These are phyloP conservation scores for Stylophora pistillata DNA, from an alignment of 64 coral and sea anemone species.

Conservation along the genomic window DNA sequence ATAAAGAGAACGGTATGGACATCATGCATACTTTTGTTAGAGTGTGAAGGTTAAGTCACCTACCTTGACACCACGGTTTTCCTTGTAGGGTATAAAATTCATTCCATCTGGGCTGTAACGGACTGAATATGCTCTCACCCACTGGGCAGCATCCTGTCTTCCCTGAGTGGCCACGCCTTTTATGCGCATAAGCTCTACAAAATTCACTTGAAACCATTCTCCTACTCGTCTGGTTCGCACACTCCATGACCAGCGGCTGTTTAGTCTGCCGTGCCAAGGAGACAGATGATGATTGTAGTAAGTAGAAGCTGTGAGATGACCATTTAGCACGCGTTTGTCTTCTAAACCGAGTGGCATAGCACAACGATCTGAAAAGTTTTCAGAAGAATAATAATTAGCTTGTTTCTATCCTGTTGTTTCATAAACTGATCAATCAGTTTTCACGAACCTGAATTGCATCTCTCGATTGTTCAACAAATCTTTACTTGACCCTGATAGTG, in stretches of 20 bases:
- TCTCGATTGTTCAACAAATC: too few relatives aligned
- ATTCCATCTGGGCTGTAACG: slow-evolving; percentile 67
- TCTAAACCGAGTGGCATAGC: slow-evolving; percentile 79
- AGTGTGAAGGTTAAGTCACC: background rate
- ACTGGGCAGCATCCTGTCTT: slow-evolving; percentile 65
- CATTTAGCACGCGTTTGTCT: slow-evolving; percentile 66
- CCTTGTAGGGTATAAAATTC: slow-evolving; percentile 41
- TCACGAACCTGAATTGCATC: too few relatives aligned
- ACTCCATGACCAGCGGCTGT: slow-evolving; percentile 65
- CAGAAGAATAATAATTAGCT: background rate
- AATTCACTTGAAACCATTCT: slow-evolving; percentile 74
- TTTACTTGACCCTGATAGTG: too few relatives aligned
- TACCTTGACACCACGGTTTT: slow-evolving; percentile 24
- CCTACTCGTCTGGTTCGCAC: slow-evolving; percentile 23
- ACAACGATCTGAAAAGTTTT: slow-evolving; percentile 69
- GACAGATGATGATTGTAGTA: slow-evolving; percentile 50
- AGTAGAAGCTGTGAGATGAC: slow-evolving; percentile 65
- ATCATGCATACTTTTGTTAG: background rate
- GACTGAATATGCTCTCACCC: slow-evolving; percentile 78
- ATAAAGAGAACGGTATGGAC: background rate
- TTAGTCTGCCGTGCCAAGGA: slow-evolving; percentile 68
- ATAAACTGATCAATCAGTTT: background rate
- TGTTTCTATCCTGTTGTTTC: background rate
- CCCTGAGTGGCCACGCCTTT: slow-evolving; percentile 88
- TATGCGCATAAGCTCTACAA: slow-evolving; percentile 56